Percentiles rank a stretch among this genome's conserved stretches.
These are phyloP conservation scores for Ochotona princeps DNA, from an alignment of 2,113 vertebrate species.

Conservation along the genomic window DNA sequence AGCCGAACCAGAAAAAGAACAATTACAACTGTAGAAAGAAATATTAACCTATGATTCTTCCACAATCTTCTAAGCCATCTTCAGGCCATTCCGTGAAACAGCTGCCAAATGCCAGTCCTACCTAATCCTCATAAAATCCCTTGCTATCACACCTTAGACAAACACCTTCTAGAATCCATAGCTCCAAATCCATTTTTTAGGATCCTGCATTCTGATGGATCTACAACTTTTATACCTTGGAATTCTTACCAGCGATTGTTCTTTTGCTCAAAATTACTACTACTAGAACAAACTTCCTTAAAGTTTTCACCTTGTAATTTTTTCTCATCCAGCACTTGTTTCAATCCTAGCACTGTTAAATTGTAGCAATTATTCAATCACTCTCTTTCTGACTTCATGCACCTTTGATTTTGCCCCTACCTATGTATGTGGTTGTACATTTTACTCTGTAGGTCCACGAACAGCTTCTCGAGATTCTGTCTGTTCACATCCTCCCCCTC, in stretches of 20 bases:
- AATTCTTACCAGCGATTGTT: not conserved
- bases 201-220: not conserved
- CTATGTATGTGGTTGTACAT: not conserved
- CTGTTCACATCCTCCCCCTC: not conserved
- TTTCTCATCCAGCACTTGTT: not conserved
- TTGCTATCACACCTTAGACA: not conserved
- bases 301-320: conserved; percentile 23
- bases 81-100: not conserved
- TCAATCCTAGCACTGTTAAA: not conserved
- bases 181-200: not conserved
- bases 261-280: not conserved
- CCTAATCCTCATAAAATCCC: not conserved
- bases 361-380: not conserved
- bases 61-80: not conserved
- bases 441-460: not conserved
- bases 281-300: not conserved
- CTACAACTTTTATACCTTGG: not conserved
- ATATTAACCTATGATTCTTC: not conserved
- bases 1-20: not conserved
- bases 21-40: not conserved
- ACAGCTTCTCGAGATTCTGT: not conserved
- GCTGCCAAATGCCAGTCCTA: not conserved
- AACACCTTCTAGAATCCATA: not conserved
- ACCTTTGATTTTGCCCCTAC: not conserved
- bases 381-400: not conserved